A percentile compares a stretch with the other conserved stretches of the same genome.
Conservation (phyloP, 1,140 invertebrate species). For the Ostrea edulis region DNA sequence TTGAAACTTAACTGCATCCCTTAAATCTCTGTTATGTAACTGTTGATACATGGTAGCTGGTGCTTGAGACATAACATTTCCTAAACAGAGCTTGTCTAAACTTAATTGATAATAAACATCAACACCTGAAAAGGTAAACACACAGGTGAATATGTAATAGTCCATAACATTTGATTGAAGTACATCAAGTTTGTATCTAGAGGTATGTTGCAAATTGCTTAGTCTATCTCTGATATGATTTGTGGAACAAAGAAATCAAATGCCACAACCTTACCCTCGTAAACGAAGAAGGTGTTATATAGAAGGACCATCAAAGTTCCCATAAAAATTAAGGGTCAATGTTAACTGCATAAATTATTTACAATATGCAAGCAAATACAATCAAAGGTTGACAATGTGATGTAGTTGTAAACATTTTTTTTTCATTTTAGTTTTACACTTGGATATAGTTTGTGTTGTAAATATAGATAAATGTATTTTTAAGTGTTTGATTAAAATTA, state of each 20-base stretch:
- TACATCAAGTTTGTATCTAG: neutral
- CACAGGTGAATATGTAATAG: slow-evolving; percentile 11
- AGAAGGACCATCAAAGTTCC: neutral
- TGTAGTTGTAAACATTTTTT: neutral
- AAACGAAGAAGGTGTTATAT: slow-evolving; percentile 5
- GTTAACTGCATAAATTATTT: neutral
- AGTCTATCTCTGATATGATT: neutral
- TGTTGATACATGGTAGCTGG: neutral
- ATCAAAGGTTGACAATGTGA: neutral
- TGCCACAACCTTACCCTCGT: neutral
- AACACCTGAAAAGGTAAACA: slow-evolving; percentile 32
- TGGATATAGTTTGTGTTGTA: too few relatives aligned
- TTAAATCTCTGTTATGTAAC: neutral
- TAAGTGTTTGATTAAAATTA: too few relatives aligned
- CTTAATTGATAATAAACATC: slow-evolving; percentile 33
- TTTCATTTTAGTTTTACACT: neutral
- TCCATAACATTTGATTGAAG: slow-evolving; percentile 15
- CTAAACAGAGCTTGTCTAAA: slow-evolving; percentile 20
- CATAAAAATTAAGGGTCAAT: neutral
- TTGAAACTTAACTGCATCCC: neutral
- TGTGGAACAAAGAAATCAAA: slow-evolving; percentile 37
- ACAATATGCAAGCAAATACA: neutral
- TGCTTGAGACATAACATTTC: neutral
- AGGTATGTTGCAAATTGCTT: neutral
- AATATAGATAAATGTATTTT: too few relatives aligned